phyloP scores from a whole-genome alignment of 2,888 invertebrate species.

The Laspeyria flexula region DNA sequence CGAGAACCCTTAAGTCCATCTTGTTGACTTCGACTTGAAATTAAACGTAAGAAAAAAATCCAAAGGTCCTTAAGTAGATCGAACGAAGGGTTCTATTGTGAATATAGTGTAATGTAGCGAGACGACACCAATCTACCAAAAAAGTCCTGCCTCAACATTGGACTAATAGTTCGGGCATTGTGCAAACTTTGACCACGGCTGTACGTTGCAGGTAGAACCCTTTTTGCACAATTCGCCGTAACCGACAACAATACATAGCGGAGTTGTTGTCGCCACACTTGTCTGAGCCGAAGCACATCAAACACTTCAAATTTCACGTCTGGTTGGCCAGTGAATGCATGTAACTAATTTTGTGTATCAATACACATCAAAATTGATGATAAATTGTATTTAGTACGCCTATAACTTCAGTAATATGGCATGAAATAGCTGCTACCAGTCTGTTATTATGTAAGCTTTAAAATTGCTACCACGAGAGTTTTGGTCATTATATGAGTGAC shows the following conservation, averaged over 20 bases:
- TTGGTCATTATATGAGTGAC: no score
- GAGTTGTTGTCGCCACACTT: conserved; percentile 79
- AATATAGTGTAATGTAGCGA: conserved; percentile 84
- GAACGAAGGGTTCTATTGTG: conserved; percentile 80
- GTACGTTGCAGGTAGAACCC: conserved; percentile 80
- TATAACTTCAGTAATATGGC: conserved; percentile 52
- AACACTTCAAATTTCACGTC: conserved; percentile 81
- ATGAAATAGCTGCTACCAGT: conserved; percentile 67
- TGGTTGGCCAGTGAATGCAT: conserved; percentile 73
- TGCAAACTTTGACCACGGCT: conserved; percentile 46
- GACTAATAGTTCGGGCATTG: conserved; percentile 31
- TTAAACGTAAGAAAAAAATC: conserved; percentile 72
- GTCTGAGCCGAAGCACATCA: conserved; percentile 65
- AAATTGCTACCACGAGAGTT: no score
- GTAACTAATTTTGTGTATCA: conserved; percentile 77
- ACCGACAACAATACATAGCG: conserved; percentile 62
- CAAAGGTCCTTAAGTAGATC: conserved; percentile 76
- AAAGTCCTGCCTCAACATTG: conserved; percentile 54
- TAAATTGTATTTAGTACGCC: conserved; percentile 57
- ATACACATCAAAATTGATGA: conserved; percentile 63
- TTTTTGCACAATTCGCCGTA: conserved; percentile 84
- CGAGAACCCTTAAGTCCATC: conserved; percentile 78
- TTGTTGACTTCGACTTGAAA: conserved; percentile 82
- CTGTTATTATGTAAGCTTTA: conserved; percentile 5
- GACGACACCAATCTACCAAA: conserved; percentile 61